Conservation (phyloP, 2,888 invertebrate species). For the Branchipolynoe longqiensis region DNA sequence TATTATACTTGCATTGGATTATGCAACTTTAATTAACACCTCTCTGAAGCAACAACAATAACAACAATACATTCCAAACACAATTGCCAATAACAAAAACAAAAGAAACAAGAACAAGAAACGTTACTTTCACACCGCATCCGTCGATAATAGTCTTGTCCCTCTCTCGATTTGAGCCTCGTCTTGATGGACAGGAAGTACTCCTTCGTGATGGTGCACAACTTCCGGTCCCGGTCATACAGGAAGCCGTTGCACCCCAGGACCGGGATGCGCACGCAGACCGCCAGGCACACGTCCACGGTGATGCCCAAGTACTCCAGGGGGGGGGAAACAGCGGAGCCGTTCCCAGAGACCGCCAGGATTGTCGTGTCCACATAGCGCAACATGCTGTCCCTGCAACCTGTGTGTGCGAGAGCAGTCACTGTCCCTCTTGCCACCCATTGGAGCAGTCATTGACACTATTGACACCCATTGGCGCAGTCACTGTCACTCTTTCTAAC, state of each 20-base stretch:
- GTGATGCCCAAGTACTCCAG: background rate
- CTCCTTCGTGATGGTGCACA: background rate
- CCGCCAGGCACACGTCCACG: background rate
- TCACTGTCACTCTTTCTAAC: too few species aligned
- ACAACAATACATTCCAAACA: too few species aligned
- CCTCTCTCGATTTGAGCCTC: background rate
- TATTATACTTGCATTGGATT: too few species aligned
- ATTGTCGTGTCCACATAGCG: background rate
- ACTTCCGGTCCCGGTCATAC: conserved; percentile 1
- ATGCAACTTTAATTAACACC: too few species aligned
- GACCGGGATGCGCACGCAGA: background rate
- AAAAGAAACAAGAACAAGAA: background rate
- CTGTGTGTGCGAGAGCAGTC: background rate
- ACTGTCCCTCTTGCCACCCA: too few species aligned
- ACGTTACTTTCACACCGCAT: background rate
- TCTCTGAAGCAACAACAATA: too few species aligned
- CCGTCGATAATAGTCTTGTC: background rate
- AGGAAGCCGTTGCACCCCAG: conserved; percentile 6
- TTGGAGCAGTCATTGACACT: too few species aligned
- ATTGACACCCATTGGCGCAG: too few species aligned
- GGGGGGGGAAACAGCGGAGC: background rate
- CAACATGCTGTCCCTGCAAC: background rate
- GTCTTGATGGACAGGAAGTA: background rate
- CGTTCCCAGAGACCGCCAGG: background rate
- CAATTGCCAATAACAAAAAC: too few species aligned